These are phyloP conservation scores for Pentalonia nigronervosa DNA, from an alignment of 1,140 invertebrate species.

Conservation along the genomic window DNA sequence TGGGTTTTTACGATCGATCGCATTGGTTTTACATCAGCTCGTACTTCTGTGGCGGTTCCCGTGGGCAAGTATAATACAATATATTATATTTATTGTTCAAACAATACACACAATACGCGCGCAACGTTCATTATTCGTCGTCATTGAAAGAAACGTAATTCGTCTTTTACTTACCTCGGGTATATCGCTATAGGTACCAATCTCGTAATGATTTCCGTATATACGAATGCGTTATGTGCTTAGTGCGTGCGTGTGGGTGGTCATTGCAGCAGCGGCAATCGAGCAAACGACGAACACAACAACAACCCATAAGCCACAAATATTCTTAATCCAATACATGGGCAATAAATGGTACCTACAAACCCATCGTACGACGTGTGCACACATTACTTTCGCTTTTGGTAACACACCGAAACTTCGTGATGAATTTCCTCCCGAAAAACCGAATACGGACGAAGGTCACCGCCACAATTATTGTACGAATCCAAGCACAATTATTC, in stretches of 20 bases:
- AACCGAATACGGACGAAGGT: not conserved
- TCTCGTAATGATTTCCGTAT: not conserved
- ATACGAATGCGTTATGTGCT: not conserved
- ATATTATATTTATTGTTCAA: not conserved
- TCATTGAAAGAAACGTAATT: not conserved
- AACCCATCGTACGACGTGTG: too few relatives aligned
- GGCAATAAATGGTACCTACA: too few relatives aligned
- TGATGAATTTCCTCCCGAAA: not conserved
- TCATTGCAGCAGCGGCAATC: not conserved
- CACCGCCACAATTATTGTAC: too few relatives aligned
- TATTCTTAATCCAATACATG: not conserved
- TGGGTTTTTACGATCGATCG: too few relatives aligned
- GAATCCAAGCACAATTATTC: too few relatives aligned
- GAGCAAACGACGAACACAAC: not conserved
- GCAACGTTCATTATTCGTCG: not conserved
- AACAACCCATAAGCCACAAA: not conserved
- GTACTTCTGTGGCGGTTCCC: too few relatives aligned
- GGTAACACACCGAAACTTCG: not conserved
- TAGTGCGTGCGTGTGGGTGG: not conserved
- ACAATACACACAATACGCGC: not conserved
- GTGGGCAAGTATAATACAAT: too few relatives aligned
- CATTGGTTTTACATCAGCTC: too few relatives aligned
- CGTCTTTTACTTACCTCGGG: not conserved
- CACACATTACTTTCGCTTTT: too few relatives aligned
- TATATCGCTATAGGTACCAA: not conserved